Base-by-base conservation (phyloP, 2,888 invertebrate genomes). In the Thereva nobilitata region DNA sequence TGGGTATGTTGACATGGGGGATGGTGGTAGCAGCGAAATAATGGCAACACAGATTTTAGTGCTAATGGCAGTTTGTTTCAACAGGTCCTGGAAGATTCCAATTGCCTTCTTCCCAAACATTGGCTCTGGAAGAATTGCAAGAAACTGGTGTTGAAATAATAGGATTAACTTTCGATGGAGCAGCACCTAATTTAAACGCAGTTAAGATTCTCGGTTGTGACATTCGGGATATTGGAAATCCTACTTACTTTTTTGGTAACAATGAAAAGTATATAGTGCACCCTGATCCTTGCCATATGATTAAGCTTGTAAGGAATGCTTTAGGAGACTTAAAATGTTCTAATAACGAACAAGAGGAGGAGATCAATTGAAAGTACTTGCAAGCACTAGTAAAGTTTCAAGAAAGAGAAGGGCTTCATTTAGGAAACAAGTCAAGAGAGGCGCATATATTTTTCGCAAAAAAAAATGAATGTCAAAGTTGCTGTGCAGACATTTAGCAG, bases 381-480 rank as follows among this genome's bases (percentile, higher is more conserved):
- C 3, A 12, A 4, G 0, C 1, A 4, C 37, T 67, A 8, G 44
- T 44, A 4, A 1, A 67, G 2, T 37, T 67, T 2, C 67, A 63
- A 54, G 55, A 67, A 44, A 37, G 8, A 41, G 55, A 67, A 54
- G 8, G 44, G 5, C n/a, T 67, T 4, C 67, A 67, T 45, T 53
- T 67, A 44, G 61, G 54, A 34, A 61, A 68, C 8, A 68, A 68
- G 5, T 49, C 57, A 8, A 9, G 55, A n/a, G n/a, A 52, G 10
- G 55, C 59, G 6, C 64, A 67, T 49, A 40, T 67, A 5, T 64
- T 50, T 45, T 64, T 67, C 12, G n/a, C 8, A 2, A 5, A 40
- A 68, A 44, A 64, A 68, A 61, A 68, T 68, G 52, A 65, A 65
- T n/a, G 68, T 59, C 3, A 12, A 40, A n/a, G n/a, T n/a, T n/a